Base-by-base conservation (phyloP, 2,888 invertebrate genomes). In the Stegophylla sp. region DNA sequence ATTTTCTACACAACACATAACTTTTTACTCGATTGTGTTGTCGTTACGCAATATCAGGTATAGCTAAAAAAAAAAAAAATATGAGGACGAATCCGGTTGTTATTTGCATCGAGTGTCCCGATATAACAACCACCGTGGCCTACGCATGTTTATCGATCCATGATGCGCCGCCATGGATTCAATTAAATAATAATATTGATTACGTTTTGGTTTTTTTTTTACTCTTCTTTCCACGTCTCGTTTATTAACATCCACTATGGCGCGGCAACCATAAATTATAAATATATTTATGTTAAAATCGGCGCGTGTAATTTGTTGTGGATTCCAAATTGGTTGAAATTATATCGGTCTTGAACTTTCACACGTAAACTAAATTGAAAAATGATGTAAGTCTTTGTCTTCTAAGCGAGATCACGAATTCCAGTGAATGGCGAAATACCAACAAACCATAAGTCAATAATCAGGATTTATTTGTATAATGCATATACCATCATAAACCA, bases 361-460 rank as follows among this genome's bases (percentile, higher is more conserved):
- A 64, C 51, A 23, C 51, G 64, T 53, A 51, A 23, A 41, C 51
- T 12, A 41, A 64, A 64, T 17, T 41, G 41, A 41, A 75, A 64
- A 64, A 75, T 51, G 5, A 59, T n/a, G 63, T 17, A 74, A 51
- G 56, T 53, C 13, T 34, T 34, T 34, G 48, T 34, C 20, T 53
- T 15, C 41, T 51, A n/a, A 23, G 51, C 51, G 13, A 53, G 41
- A 75, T 75, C 64, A 75, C 75, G 64, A 75, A 64, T 53, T 74
- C 28, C 20, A 20, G 20, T 28, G n/a, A 28, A 34, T 48, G 43
- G 15, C 34, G 74, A 48, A 74, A 61, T 28, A 73, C 41, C 20
- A 10, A 20, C 20, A 64, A 34, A 34, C 34, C 34, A 34, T n/a
- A 34, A 34, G 34, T n/a, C 7, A 51, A 51, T 61, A 41, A 53